Percentiles rank a stretch among this genome's conserved stretches.
Evolutionary conservation across 2,113 vertebrate species (phyloP).

Genomic region (Toxostoma redivivum): DNA sequence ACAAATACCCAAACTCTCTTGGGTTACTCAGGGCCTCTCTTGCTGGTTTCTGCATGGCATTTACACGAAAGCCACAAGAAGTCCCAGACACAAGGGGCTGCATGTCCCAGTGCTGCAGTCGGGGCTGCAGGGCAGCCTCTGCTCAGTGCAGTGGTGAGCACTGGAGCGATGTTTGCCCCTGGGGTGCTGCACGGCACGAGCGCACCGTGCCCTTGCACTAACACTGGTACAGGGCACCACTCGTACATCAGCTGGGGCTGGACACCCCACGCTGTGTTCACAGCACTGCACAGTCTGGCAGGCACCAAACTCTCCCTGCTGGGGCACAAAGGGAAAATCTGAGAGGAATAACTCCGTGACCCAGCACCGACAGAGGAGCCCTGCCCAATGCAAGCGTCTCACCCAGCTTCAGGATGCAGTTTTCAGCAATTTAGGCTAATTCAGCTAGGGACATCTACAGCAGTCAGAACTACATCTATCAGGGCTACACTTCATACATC

Average conservation of each 20-base stretch:
- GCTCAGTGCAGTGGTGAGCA: accelerated
- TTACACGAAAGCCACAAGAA: background rate
- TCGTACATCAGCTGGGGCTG: accelerated
- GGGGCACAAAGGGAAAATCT: background rate
- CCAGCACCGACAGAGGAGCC: accelerated
- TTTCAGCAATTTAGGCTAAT: background rate
- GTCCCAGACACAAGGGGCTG: background rate
- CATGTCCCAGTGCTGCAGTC: background rate
- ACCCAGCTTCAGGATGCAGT: background rate
- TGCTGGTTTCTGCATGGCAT: background rate
- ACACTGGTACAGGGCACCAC: accelerated
- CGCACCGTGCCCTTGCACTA: background rate
- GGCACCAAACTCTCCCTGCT: too few relatives aligned
- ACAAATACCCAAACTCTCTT: background rate
- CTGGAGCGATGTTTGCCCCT: background rate
- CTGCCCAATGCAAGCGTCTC: accelerated
- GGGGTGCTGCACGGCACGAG: accelerated
- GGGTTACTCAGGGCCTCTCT: background rate
- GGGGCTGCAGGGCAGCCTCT: background rate
- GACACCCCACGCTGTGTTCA: accelerated
- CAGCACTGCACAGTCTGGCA: accelerated
- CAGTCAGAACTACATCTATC: background rate
- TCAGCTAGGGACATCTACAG: background rate
- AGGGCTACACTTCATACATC: background rate
- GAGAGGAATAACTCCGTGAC: background rate